Evolutionary conservation across 2,888 invertebrate genomes (phyloP).

Genomic region (Andrena praecox): DNA sequence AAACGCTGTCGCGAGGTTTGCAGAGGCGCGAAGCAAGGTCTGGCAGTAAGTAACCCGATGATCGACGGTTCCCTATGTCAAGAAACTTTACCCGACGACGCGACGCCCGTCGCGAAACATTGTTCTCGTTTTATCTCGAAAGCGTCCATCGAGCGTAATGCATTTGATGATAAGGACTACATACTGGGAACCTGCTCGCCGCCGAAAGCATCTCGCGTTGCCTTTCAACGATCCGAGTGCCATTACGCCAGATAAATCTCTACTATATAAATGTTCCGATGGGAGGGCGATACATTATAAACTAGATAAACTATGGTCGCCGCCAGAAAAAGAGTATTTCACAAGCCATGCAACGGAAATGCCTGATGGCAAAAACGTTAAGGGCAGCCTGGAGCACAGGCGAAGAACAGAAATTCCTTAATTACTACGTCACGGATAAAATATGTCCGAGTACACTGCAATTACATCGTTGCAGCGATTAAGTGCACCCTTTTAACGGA

Average conservation of each 20-base stretch:
- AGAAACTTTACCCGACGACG: slow-evolving; percentile 4
- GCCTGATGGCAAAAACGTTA: neutral
- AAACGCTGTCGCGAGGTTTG: neutral
- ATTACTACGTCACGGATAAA: slow-evolving; percentile 7
- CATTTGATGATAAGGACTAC: neutral
- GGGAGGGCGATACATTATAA: neutral
- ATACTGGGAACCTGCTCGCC: neutral
- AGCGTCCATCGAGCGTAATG: slow-evolving; percentile 1
- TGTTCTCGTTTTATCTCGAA: neutral
- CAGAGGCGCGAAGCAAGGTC: neutral
- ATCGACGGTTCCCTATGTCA: slow-evolving; percentile 6
- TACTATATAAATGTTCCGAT: no score
- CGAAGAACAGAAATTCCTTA: slow-evolving; percentile 11
- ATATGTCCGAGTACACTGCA: neutral
- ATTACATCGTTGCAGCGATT: slow-evolving; percentile 12
- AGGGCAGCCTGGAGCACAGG: neutral
- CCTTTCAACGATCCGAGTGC: neutral
- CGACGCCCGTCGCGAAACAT: neutral
- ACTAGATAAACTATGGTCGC: no score
- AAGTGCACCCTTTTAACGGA: slow-evolving; percentile 15
- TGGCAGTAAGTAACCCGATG: neutral
- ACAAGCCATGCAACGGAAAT: neutral
- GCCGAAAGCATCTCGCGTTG: neutral
- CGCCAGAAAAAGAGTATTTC: neutral
- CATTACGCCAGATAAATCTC: neutral